phyloP scores from a whole-genome alignment of 2,797 vertebrate species.

The Allobates femoralis region DNA sequence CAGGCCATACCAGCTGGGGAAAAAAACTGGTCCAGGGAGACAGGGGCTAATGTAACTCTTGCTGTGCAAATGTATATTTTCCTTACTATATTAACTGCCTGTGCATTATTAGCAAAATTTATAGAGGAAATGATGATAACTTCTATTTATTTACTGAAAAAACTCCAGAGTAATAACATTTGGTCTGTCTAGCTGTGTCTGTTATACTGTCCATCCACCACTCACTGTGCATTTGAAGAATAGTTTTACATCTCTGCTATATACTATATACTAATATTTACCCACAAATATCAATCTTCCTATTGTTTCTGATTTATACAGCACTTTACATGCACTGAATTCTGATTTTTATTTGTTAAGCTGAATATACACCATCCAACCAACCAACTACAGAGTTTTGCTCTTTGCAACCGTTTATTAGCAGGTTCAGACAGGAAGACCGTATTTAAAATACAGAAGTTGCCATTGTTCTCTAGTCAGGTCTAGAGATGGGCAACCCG shows the following conservation, averaged over 20 bases:
- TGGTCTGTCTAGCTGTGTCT: constrained; percentile 52
- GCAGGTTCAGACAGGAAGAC: too few species aligned
- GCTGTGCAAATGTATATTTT: constrained; percentile 57
- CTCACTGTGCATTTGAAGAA: not conserved
- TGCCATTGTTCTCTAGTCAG: too few species aligned
- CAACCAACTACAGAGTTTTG: too few species aligned
- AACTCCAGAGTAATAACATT: constrained; percentile 63
- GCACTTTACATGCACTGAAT: not conserved
- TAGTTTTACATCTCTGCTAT: not conserved
- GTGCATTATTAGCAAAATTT: constrained; percentile 58
- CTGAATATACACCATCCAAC: not conserved
- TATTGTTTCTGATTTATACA: not conserved
- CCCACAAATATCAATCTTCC: not conserved
- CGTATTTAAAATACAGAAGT: too few species aligned
- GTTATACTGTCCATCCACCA: constrained; percentile 27
- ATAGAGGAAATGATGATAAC: constrained; percentile 48
- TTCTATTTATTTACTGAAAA: constrained; percentile 59
- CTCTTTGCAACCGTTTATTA: too few species aligned
- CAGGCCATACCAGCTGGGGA: constrained; percentile 62
- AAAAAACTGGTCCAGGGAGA: constrained; percentile 48
- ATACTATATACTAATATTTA: not conserved
- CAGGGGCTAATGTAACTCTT: constrained; percentile 34
- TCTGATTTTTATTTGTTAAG: not conserved
- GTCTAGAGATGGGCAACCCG: too few species aligned
- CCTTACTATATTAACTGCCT: constrained; percentile 48